Conservation (phyloP, 2,888 invertebrate genomes). For the Osedax frankpressi region DNA sequence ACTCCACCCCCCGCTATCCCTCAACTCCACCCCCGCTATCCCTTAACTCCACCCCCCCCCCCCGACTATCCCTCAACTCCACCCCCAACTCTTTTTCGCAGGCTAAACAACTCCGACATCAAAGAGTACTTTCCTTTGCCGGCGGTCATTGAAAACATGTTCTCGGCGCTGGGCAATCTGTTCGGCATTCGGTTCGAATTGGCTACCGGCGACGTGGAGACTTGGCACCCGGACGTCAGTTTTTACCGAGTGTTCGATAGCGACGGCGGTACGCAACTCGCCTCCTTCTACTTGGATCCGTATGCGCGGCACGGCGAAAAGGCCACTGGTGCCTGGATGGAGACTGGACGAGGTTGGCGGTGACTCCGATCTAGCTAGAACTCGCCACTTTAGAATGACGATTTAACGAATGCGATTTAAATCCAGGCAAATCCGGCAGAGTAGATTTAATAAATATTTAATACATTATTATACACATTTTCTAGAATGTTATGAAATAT, state of each 20-base stretch:
- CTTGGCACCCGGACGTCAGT: conserved; percentile 75
- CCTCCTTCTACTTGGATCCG: conserved; percentile 75
- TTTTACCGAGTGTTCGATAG: conserved; percentile 66
- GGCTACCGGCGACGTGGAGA: conserved; percentile 52
- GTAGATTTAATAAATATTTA: no score
- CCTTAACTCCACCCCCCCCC: neutral
- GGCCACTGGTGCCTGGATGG: conserved; percentile 61
- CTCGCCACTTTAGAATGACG: no score
- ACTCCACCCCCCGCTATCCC: neutral
- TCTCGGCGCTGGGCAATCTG: conserved; percentile 61
- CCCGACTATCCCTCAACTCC: neutral
- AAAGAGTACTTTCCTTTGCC: conserved; percentile 66
- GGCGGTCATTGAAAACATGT: conserved; percentile 65
- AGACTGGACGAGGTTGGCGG: conserved; percentile 58
- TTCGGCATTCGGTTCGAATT: conserved; percentile 54
- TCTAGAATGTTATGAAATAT: no score
- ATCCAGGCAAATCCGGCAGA: no score
- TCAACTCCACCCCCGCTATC: neutral
- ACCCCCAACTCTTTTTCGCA: neutral
- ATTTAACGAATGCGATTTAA: no score
- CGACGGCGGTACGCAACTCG: conserved; percentile 48
- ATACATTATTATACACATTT: no score
- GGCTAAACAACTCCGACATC: neutral
- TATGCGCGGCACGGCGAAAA: conserved; percentile 59
- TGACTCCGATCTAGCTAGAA: neutral